phyloP scores from a whole-genome alignment of 2,797 vertebrate genomes.

The Myotis daubentonii region DNA sequence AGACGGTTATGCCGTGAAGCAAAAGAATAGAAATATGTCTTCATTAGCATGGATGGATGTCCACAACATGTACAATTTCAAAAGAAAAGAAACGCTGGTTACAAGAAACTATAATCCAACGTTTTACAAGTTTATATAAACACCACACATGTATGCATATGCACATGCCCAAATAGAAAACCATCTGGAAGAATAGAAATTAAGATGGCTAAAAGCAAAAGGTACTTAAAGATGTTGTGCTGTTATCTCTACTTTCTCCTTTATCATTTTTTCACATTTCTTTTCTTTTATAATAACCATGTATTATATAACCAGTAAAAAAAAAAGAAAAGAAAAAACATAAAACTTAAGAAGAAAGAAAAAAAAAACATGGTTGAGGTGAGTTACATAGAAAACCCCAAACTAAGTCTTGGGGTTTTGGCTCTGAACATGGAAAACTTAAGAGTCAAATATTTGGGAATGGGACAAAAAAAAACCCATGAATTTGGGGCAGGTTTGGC shows the following conservation, averaged over 20 bases:
- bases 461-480: background rate
- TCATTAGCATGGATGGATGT: background rate
- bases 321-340: background rate
- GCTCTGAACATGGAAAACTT: background rate
- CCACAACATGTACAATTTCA: background rate
- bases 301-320: background rate
- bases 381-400: background rate
- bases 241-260: background rate
- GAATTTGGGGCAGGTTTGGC: background rate
- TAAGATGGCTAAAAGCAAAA: conserved; percentile 6
- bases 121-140: background rate
- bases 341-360: background rate
- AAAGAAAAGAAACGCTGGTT: background rate
- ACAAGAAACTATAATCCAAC: background rate
- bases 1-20: background rate
- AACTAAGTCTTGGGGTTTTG: background rate
- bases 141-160: background rate
- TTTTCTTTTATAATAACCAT: background rate
- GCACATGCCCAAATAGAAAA: background rate
- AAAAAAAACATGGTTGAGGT: background rate
- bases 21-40: conserved; percentile 21
- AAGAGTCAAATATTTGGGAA: background rate
- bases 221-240: background rate
- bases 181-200: background rate
- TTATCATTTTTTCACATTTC: background rate